A percentile compares a stretch with the other conserved stretches of the same genome.
These are phyloP conservation scores for Armadillidium nasatum DNA, from an alignment of 1,140 invertebrate species.

Conservation along the genomic window DNA sequence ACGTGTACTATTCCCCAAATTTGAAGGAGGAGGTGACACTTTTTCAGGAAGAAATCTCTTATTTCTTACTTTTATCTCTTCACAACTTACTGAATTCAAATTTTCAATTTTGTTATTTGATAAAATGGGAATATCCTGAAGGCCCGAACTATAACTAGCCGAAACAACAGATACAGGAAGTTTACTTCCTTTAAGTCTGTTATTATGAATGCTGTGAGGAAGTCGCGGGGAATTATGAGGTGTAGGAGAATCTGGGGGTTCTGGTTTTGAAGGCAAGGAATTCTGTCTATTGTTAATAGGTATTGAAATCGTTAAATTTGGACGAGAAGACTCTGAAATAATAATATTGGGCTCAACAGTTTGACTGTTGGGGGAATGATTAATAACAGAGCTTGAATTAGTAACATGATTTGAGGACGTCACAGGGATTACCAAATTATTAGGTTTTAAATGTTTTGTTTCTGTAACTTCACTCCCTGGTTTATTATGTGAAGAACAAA, in stretches of 20 bases:
- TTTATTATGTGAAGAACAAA: background rate
- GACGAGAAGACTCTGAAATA: constrained; percentile 24
- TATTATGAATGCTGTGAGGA: constrained; percentile 37
- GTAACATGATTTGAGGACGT: too few relatives aligned
- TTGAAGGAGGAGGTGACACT: too few relatives aligned
- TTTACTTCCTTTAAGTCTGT: constrained; percentile 26
- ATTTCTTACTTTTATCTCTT: too few relatives aligned
- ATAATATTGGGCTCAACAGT: background rate
- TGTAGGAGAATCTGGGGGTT: constrained; percentile 40
- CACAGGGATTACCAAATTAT: too few relatives aligned
- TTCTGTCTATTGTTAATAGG: background rate
- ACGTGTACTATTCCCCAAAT: too few relatives aligned
- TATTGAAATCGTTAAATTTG: background rate
- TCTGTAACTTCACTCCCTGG: too few relatives aligned
- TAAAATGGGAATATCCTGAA: background rate
- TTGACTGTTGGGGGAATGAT: too few relatives aligned
- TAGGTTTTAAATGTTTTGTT: too few relatives aligned
- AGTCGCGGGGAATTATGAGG: constrained; percentile 44
- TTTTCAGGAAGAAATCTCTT: too few relatives aligned
- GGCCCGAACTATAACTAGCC: background rate
- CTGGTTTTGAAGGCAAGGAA: constrained; percentile 17
- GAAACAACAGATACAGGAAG: background rate
- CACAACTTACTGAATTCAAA: background rate
- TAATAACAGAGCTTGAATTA: too few relatives aligned
- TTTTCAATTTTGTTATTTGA: background rate